Evolutionary conservation across 1,140 invertebrate species (phyloP), one percentile per base, ranked within the genome.

Genomic region (Polypedilum vanderplanki): DNA sequence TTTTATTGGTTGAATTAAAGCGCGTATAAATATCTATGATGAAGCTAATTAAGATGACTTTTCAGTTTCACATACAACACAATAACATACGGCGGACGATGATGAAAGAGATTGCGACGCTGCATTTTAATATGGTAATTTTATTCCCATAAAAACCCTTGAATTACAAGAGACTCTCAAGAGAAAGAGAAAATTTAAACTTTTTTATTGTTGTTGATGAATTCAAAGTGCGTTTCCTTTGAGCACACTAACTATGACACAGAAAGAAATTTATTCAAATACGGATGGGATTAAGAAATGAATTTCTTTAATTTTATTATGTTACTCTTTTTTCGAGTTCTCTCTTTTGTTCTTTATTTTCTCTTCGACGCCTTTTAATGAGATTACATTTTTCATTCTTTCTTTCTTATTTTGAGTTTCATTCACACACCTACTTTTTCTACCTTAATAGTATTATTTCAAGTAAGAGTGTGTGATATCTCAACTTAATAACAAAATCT

Each of bases 261-360:
- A 33, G 24, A 33, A 33, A 33, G 5, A 33, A 33, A 33, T 33
- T n/a, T 33, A 33, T 33, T 33, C 5, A 33, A 33, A 33, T 33
- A 33, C 24, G 24, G 24, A 33, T 33, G 24, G 46, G 46, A 57
- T 57, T 57, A 57, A 57, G 46, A 57, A 57, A 57, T 33, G 24
- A 33, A 33, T 33, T 33, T 57, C 46, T 57, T 57, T 57, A n/a
- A 12, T 46, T 46, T 57, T 57, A 4, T 57, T 57, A 57, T n/a
- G 46, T 57, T 57, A 15, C 46, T 57, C 41, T 46, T 46, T n/a
- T 12, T n/a, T 57, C 15, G 46, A 57, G n/a, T n/a, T 57, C 46
- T 57, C n/a, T 57, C n/a, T 57, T 57, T 57, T 57, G 46, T 57
- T 57, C 46, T 57, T 57, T 57, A 57, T 57, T 57, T 57, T 57